Evolutionary conservation across 1,140 invertebrate species (phyloP).

Genomic region (Eumaeus atala): DNA sequence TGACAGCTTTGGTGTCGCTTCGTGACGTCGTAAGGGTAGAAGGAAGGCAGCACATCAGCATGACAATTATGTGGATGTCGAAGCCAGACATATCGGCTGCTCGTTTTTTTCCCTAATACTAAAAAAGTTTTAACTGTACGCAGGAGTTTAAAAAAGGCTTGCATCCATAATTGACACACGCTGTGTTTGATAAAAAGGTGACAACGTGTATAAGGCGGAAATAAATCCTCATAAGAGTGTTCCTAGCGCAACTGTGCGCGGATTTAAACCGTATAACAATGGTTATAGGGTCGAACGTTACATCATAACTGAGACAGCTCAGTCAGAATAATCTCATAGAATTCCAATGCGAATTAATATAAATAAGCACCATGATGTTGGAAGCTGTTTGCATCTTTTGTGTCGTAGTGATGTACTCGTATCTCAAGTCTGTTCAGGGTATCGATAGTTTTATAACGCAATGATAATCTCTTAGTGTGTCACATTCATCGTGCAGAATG

Average conservation of each 20-base stretch:
- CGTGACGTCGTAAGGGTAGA: no score
- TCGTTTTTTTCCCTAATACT: no score
- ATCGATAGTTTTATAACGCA: no score
- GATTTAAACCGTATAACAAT: not conserved
- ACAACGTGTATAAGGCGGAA: not conserved
- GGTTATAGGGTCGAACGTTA: not conserved
- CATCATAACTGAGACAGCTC: not conserved
- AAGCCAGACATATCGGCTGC: no score
- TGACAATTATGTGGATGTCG: no score
- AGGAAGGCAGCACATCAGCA: no score
- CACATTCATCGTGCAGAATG: no score
- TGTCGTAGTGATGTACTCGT: not conserved
- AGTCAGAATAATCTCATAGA: conserved; percentile 6
- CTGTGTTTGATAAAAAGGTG: not conserved
- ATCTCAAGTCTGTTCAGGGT: no score
- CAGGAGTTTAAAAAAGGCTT: no score
- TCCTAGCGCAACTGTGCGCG: not conserved
- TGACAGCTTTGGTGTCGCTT: no score
- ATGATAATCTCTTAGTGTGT: no score
- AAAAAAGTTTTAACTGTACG: no score
- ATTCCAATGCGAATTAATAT: conserved; percentile 11
- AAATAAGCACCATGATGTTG: conserved; percentile 10
- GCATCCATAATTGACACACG: not conserved
- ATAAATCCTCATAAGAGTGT: not conserved
- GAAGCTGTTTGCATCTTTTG: conserved; percentile 11